Conservation (phyloP, 2,113 vertebrate species). For the Gallinago paraguaiae region DNA sequence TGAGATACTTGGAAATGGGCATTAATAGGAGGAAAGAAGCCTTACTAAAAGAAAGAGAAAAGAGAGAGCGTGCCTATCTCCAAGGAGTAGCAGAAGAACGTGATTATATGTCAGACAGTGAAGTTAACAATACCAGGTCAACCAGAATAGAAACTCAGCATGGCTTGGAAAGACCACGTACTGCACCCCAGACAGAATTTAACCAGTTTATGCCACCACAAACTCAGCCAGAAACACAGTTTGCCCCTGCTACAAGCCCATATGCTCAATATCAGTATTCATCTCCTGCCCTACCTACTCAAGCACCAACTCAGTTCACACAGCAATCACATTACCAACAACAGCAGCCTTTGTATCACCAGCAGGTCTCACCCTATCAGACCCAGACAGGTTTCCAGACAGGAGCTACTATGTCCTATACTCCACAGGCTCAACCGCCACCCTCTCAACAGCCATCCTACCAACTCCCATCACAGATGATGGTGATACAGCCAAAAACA, state of each 20-base stretch:
- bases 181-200: constrained; percentile 94
- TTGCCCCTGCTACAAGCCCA: constrained; percentile 89
- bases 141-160: constrained; percentile 84
- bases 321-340: constrained; percentile 92
- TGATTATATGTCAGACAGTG: constrained; percentile 99
- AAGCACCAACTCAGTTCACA: constrained; percentile 90
- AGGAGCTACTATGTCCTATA: constrained; percentile 89
- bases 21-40: constrained; percentile 97
- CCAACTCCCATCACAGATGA: constrained; percentile 88
- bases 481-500: constrained; percentile 91
- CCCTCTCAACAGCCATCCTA: constrained; percentile 86
- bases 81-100: constrained; percentile 98
- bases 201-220: constrained; percentile 94
- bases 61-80: constrained; percentile 95
- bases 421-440: constrained; percentile 85
- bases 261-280: constrained; percentile 94
- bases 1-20: constrained; percentile 98
- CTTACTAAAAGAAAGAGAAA: constrained; percentile 96
- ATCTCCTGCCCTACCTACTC: constrained; percentile 85
- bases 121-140: constrained; percentile 92
- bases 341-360: constrained; percentile 90
- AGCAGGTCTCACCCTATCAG: constrained; percentile 92
- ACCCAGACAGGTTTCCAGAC: constrained; percentile 92
- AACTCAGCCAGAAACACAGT: constrained; percentile 91
- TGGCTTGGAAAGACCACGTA: constrained; percentile 89